These are phyloP conservation scores for Pygoscelis adeliae DNA, from an alignment of 2,113 vertebrate genomes.

Conservation along the genomic window DNA sequence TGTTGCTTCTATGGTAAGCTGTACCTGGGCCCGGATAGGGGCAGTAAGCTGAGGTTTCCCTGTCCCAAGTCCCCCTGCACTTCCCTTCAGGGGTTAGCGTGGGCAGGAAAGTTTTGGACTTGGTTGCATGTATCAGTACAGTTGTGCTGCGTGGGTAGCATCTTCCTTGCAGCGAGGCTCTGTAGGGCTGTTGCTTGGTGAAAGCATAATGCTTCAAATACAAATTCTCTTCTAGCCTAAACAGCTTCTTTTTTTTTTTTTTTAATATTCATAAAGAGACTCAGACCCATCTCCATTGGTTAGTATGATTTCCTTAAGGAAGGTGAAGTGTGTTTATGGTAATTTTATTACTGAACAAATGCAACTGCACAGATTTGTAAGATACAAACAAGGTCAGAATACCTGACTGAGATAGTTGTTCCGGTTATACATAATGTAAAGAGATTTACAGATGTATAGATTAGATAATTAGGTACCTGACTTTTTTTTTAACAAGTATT, in stretches of 20 bases:
- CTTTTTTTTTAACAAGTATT: constrained; percentile 5
- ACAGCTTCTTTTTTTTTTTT: too few relatives aligned
- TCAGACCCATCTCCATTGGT: background rate
- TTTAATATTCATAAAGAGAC: background rate
- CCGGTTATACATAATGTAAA: background rate
- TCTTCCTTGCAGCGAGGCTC: background rate
- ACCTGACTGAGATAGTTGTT: background rate
- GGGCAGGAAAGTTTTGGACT: background rate
- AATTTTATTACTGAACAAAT: background rate
- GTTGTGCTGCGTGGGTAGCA: accelerated
- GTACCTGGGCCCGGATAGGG: background rate
- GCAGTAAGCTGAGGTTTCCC: background rate
- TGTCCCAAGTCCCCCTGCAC: background rate
- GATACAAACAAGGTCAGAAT: background rate
- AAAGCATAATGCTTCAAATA: background rate
- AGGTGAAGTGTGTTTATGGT: background rate
- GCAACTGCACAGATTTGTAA: background rate
- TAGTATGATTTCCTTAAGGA: background rate
- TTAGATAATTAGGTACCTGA: constrained; percentile 38
- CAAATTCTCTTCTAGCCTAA: background rate
- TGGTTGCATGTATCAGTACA: accelerated
- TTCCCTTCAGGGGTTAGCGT: background rate
- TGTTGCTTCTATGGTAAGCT: background rate
- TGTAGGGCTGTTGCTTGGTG: background rate
- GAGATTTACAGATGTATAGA: background rate